Conservation (phyloP, 2,888 invertebrate genomes). For the Homarus gammarus region DNA sequence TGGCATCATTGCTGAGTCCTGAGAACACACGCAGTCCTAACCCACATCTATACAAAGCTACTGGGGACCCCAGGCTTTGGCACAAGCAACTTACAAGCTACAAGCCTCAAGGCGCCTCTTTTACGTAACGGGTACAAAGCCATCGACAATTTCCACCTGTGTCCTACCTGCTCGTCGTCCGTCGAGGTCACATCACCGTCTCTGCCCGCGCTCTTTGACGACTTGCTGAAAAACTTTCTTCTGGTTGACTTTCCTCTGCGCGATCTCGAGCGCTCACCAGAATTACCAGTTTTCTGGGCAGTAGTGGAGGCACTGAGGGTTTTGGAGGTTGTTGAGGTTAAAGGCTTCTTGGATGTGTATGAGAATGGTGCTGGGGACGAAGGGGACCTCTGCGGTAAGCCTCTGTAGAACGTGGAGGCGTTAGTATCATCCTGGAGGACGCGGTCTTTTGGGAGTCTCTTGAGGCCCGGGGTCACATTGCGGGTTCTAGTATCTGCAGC, state of each 20-base stretch:
- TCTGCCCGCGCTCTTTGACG: not conserved
- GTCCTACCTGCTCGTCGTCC: not conserved
- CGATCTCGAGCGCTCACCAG: not conserved
- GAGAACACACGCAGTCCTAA: too few relatives aligned
- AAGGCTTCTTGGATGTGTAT: not conserved
- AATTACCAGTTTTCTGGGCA: not conserved
- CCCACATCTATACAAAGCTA: too few relatives aligned
- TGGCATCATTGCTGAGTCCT: too few relatives aligned
- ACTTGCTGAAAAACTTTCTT: not conserved
- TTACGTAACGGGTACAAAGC: not conserved
- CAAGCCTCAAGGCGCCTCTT: not conserved
- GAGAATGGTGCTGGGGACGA: not conserved
- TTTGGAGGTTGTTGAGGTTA: not conserved
- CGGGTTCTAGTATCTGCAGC: not conserved
- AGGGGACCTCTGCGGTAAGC: not conserved
- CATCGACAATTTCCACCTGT: not conserved
- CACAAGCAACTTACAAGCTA: not conserved
- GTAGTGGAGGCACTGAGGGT: not conserved
- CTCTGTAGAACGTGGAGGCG: not conserved
- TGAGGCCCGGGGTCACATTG: slow-evolving; percentile 3
- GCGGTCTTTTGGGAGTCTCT: not conserved
- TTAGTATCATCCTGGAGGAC: not conserved
- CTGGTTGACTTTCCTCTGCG: not conserved
- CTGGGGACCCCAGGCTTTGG: not conserved
- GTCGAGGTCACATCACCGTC: not conserved